Conservation (phyloP, 2,113 vertebrate genomes). For the Tursiops truncatus region DNA sequence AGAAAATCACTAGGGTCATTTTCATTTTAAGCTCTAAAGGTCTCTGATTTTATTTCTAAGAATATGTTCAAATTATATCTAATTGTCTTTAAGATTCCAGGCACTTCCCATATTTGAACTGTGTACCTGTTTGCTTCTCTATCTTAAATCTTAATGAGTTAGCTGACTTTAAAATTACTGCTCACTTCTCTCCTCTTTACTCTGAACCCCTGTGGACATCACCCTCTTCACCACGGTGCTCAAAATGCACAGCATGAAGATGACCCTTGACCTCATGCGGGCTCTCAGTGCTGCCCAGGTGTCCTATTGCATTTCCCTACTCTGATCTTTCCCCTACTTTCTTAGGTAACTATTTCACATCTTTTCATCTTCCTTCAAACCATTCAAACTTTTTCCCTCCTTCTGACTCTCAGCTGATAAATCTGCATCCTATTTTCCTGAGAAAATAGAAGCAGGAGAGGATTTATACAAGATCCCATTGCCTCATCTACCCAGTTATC, state of each 20-base stretch:
- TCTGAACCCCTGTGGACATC: neutral
- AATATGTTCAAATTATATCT: neutral
- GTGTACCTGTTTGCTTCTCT: neutral
- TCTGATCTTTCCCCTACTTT: neutral
- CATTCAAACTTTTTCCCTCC: neutral
- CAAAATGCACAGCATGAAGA: neutral
- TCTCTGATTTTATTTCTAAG: slow-evolving; percentile 17
- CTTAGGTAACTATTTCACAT: neutral
- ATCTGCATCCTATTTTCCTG: neutral
- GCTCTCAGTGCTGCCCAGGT: neutral
- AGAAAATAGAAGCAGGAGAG: neutral
- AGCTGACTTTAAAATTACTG: slow-evolving; percentile 69
- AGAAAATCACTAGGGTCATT: slow-evolving; percentile 64
- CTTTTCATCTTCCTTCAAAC: neutral
- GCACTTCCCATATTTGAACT: neutral
- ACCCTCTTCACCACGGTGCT: slow-evolving; percentile 1
- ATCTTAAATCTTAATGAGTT: neutral
- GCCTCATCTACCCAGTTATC: neutral
- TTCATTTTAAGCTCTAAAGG: slow-evolving; percentile 60
- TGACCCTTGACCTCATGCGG: neutral
- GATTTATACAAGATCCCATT: neutral
- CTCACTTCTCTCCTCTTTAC: slow-evolving; percentile 53
- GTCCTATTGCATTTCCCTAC: neutral
- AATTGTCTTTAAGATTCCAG: neutral
- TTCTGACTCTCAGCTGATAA: neutral